Evolutionary conservation across 1,140 invertebrate genomes (phyloP), one percentile per base, ranked within the genome.

Genomic region (Orius insidiosus): DNA sequence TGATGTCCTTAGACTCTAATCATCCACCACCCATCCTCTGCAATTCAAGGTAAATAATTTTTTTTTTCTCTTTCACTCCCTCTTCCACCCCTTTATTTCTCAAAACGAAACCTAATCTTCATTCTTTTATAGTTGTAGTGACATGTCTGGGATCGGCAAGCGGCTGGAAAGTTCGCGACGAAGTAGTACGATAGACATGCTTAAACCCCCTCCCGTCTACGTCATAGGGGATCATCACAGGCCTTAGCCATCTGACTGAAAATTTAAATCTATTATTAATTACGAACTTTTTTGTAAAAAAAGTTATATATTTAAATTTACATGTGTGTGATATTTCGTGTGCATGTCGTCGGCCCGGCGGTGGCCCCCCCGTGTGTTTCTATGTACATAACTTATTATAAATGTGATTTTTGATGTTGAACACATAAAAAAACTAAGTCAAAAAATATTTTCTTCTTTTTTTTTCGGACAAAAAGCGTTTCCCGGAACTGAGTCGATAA

Each of bases 1-100:
- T 63, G 41, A 58, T 66, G 30, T 62, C 58, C 45, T 48, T 55
- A n/a, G 54, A 58, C 46, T 59, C 58, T n/a, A 19, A 11, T 44
- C 30, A 31, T 44, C 38, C 38, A 10, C 38, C 38, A 10, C 38
- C 38, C 16, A 53, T 54, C 42, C 53, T 55, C 1, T 58, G 54
- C 47, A 56, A 55, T 32, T 40, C 50, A 35, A 51, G 50, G 50
- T 52, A 38, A 50, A 38, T 52, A 10, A 38, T 13, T 18, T 4
- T 4, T 18, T 13, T 40, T 40, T 16, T 6, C 35, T 36, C n/a
- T n/a, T n/a, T n/a, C n/a, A n/a, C n/a, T 15, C 35, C 14, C 35
- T 10, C 35, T 36, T 3, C 14, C 14, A 15, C n/a, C n/a, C n/a
- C n/a, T n/a, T n/a, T 4, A 11, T n/a, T 36, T n/a, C 14, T 36